Conservation (phyloP, 2,888 invertebrate species). For the Trissoscelio sp. region DNA sequence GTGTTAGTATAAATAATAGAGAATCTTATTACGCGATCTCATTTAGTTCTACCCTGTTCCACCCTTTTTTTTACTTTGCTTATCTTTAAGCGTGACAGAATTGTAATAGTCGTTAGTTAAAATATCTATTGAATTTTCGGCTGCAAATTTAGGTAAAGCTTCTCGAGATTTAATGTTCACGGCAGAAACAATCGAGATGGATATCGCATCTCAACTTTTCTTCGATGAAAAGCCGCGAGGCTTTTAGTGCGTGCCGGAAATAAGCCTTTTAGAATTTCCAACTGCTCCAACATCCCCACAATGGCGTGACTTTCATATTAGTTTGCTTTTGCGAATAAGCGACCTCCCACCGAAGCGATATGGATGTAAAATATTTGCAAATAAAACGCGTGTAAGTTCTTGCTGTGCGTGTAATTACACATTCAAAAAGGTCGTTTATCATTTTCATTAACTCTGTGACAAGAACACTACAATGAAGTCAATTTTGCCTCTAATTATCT, state of each 20-base stretch:
- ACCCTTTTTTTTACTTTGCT: not conserved
- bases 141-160: constrained; percentile 3
- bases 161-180: constrained; percentile 19
- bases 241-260: constrained; percentile 60
- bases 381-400: too few species aligned
- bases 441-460: constrained; percentile 8
- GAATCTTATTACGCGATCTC: constrained; percentile 27
- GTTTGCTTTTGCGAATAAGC: constrained; percentile 50
- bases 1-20: constrained; percentile 49
- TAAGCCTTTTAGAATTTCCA: constrained; percentile 52
- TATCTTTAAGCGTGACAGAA: not conserved
- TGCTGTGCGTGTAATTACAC: constrained; percentile 15
- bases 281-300: constrained; percentile 44
- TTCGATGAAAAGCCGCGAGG: constrained; percentile 22
- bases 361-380: constrained; percentile 35
- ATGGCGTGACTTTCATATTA: constrained; percentile 59
- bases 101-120: not conserved
- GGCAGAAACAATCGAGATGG: constrained; percentile 48
- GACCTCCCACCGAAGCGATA: constrained; percentile 34
- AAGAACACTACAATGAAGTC: not conserved
- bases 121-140: not conserved
- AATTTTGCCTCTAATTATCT: too few species aligned
- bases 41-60: too few species aligned
- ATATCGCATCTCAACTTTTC: constrained; percentile 49
- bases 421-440: constrained; percentile 18